Evolutionary conservation across 2,888 invertebrate species (phyloP), one percentile per base, ranked within the genome.

Genomic region (Rhyacophila evoluta): DNA sequence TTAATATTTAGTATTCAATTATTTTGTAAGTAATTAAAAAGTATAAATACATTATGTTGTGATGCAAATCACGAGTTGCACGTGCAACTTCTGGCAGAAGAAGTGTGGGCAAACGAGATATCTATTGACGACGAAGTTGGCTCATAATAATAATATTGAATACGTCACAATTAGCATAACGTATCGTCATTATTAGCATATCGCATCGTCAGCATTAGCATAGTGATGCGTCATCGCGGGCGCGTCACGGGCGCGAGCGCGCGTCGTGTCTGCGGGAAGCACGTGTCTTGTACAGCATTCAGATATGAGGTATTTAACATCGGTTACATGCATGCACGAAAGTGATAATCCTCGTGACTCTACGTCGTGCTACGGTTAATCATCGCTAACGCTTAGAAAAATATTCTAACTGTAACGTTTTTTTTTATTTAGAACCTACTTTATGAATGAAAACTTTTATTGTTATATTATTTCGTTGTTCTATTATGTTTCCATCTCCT

Each of bases 211-310:
- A 41, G 28, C 28, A 75, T 79, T 81, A 72, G 27, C 79, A 81
- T 81, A 77, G n/a, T 41, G 79, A 10, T 75, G 12, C 79, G 81
- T 81, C 81, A 79, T 78, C 55, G 77, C 19, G 36, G 79, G 74
- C 41, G 77, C 81, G 79, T 79, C 81, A 72, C 37, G 71, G 28
- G 27, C 70, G 69, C 28, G 55, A 27, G 74, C 81, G 77, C 81
- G 81, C 75, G 79, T 70, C 74, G 27, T 41, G 28, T 75, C 74
- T 25, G 67, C 67, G 37, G 41, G 55, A 55, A 55, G 74, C 73
- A 39, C 39, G 76, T 41, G 72, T 39, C 74, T 28, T 29, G 74
- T 55, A 72, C 25, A 38, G 25, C 28, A 25, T 38, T 38, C 72
- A 38, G 72, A 38, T 72, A 38, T 72, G 12, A 72, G 37, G 5